Base-by-base conservation (phyloP, 2,113 vertebrate genomes). In the Leucopternis melanops region DNA sequence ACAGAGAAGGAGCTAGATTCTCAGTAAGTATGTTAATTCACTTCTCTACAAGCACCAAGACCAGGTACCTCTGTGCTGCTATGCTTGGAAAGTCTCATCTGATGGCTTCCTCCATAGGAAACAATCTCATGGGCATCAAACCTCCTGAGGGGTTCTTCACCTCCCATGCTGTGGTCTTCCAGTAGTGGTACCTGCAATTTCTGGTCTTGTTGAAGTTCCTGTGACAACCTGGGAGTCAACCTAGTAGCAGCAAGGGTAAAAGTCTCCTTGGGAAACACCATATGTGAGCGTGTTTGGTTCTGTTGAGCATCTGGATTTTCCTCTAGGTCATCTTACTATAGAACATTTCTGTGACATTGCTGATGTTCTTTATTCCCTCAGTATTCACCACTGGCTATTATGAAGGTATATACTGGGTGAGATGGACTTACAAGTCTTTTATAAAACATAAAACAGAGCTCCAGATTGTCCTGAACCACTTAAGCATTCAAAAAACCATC, bases 11-110 rank as follows among this genome's bases (percentile, higher is more conserved):
- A 7, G 6, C 29, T 50, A 32, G 8, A 5, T 92, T 88, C 49
- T 88, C 42, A n/a, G 10, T 45, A 25, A 74, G 44, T 26, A 4
- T 6, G 4, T 73, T 81, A 6, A 19, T 62, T 81, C 40, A 13
- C 8, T 67, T 11, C 25, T 65, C 21, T 29, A 0, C 0, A 0
- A 57, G 44, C 32, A 69, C 34, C 26, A 67, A 26, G 19, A 16
- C 26, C 16, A 67, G 62, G 36, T 67, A 45, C 10, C 23, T 65
- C n/a, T 11, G 45, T 58, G 70, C 50, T 62, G 47, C 61, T 54
- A 0, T 10, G 4, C 57, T 90, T 58, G 70, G 52, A 61, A 67
- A 26, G 32, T 27, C 45, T 85, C 13, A 13, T 1, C 25, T 25
- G 58, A 29, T 79, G 31, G 19, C 44, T 62, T 85, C 29, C n/a